These are phyloP conservation scores for Drosophila anomelani DNA, from an alignment of 2,888 invertebrate species.

Conservation along the genomic window DNA sequence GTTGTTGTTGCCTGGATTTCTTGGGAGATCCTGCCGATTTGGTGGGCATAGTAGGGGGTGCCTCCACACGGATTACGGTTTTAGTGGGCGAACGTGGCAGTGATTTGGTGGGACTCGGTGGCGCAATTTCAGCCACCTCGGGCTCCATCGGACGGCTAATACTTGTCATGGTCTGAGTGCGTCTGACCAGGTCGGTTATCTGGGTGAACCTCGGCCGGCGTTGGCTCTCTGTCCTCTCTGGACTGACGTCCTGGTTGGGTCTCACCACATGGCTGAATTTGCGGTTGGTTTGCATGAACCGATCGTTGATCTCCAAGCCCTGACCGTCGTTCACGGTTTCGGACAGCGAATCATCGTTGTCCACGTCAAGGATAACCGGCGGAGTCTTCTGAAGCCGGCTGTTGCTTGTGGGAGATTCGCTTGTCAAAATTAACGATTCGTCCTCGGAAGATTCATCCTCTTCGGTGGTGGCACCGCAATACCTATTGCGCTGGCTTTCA, in stretches of 20 bases:
- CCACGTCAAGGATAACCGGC: slow-evolving; percentile 71
- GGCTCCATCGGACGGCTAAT: not conserved
- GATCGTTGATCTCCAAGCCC: slow-evolving; percentile 63
- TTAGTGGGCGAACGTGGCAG: slow-evolving; percentile 39
- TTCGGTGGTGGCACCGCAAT: slow-evolving; percentile 7
- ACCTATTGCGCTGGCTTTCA: slow-evolving; percentile 34
- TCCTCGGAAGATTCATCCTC: slow-evolving; percentile 22
- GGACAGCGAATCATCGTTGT: slow-evolving; percentile 61
- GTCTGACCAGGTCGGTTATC: slow-evolving; percentile 76
- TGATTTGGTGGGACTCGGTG: slow-evolving; percentile 20
- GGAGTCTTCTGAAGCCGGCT: slow-evolving; percentile 49
- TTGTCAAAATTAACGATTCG: slow-evolving; percentile 26
- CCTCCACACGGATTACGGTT: not conserved
- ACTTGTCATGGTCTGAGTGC: not conserved
- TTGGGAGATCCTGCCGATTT: slow-evolving; percentile 13
- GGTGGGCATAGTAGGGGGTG: too few relatives aligned
- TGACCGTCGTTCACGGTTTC: slow-evolving; percentile 50
- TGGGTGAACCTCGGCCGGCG: slow-evolving; percentile 73
- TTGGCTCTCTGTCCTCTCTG: slow-evolving; percentile 14
- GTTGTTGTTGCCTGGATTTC: too few relatives aligned
- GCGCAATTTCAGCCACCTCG: not conserved
- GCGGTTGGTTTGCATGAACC: slow-evolving; percentile 57
- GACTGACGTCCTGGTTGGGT: slow-evolving; percentile 21
- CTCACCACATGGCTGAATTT: slow-evolving; percentile 64
- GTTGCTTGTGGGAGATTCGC: not conserved